Base-by-base conservation (phyloP, 1,140 invertebrate species). In the Alviniconcha marisindica region DNA sequence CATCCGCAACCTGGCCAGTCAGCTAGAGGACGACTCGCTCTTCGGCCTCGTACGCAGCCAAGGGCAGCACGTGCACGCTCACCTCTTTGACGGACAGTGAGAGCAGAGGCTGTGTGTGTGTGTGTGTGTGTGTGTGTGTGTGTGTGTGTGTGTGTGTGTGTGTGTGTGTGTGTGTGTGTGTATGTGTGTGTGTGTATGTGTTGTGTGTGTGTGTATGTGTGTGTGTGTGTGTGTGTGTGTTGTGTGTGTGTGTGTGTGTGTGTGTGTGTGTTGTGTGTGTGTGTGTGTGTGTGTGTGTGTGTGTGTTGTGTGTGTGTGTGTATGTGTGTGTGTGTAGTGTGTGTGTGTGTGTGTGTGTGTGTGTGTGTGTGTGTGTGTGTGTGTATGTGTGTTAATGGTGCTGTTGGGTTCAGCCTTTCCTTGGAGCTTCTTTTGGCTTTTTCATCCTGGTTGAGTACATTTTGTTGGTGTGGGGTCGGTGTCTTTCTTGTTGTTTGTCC, bases 1-100 rank as follows among this genome's bases (percentile, higher is more conserved):
- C 36, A 44, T 80, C 4, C 21, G 38, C 0, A 69, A 44, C 54
- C 56, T 80, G 36, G 78, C 78, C 24, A 38, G 18, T 24, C 78
- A 80, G 15, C 14, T 80, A 60, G 56, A 60, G 31, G 10, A 14
- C 24, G 78, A 40, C 56, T 1, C 78, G 31, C 78, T 38, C 38
- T 69, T 66, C 36, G 78, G 78, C 4, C 5, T 80, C 24, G 56
- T 80, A 21, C 78, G 69, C 36, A 38, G 78, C n/a, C 31, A 80
- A 33, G 33, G 40, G 33, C 31, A 44, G 12, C 40, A 63, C 18
- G 56, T 38, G 38, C 78, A 44, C 33, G 78, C 78, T 1, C 78
- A 66, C 42, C 56, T 80, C 14, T 80, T 80, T 66, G 78, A 66
- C 42, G 78, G 78, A 66, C 44, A 80, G 78, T 80, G 40, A 69